Evolutionary conservation across 2,888 invertebrate genomes (phyloP), one percentile per base, ranked within the genome.

Genomic region (Microchrysa polita): DNA sequence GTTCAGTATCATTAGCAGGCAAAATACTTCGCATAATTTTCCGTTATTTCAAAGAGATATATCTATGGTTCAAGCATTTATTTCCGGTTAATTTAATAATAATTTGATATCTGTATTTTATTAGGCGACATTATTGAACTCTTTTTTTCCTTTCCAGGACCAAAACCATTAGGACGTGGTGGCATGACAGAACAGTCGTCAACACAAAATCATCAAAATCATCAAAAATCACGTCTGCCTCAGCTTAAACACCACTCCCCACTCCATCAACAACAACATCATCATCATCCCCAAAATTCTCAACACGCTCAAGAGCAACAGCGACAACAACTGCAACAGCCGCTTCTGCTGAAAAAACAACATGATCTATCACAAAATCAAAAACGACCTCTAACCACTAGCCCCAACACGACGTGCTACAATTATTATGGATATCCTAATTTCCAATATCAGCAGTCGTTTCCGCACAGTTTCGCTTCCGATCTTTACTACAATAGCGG

Each of bases 171-270:
- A 82, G 84, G 85, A 65, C 65, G 65, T 65, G 65, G 65, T 84
- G 85, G 85, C 81, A 85, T 85, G 85, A 85, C 85, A 82, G 84
- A 85, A 82, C 81, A 83, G 80, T 83, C 83, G 81, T 83, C 81
- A 79, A 83, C 81, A 81, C 82, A 83, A 79, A 82, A 83, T 67
- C 81, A 65, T 65, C 65, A 65, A 65, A 65, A 44, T 65, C 65
- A 65, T 69, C 69, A 82, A 80, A 83, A 83, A 80, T 80, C 83
- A 79, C 82, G 81, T 80, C 80, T 81, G 79, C 81, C 82, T 81
- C 82, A 82, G 80, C 81, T 82, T 79, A 83, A 82, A 80, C 82
- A 81, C 63, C 73, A 73, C 48, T 76, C 76, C 69, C 73, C 76
- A 60, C 74, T 75, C 74, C 74, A 77, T 74, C 27, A 82, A 80